Conservation (phyloP, 1,140 invertebrate species). For the Theocolax elegans region DNA sequence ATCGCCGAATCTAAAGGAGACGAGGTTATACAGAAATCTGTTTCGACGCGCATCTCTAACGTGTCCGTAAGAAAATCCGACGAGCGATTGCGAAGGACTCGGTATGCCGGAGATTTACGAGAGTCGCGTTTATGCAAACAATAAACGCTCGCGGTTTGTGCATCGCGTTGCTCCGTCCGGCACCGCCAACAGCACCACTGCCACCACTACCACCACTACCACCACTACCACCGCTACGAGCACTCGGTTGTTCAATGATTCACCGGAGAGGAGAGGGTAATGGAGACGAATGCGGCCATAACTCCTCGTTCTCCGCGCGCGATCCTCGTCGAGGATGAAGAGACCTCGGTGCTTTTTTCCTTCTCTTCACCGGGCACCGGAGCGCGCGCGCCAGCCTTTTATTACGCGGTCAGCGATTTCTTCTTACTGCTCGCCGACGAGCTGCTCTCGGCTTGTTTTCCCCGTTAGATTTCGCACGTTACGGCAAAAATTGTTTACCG, state of each 20-base stretch:
- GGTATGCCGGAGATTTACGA: conserved; percentile 60
- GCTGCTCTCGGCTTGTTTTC: background rate
- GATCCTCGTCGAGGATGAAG: conserved; percentile 25
- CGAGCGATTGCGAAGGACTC: too few relatives aligned
- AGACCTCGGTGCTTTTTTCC: conserved; percentile 33
- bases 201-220: background rate
- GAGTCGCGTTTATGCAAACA: conserved; percentile 61
- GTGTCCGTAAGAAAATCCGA: too few relatives aligned
- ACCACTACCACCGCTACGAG: background rate
- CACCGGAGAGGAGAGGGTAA: conserved; percentile 50
- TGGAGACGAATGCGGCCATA: conserved; percentile 62
- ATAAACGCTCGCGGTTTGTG: conserved; percentile 47
- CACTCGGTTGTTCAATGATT: conserved; percentile 55
- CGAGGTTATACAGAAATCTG: too few relatives aligned
- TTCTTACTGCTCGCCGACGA: conserved; percentile 1
- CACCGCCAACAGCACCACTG: too few relatives aligned
- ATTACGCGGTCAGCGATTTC: conserved; percentile 4
- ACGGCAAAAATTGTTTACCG: background rate
- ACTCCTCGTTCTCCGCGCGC: conserved; percentile 51
- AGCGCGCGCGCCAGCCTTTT: conserved; percentile 17
- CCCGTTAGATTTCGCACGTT: too few relatives aligned
- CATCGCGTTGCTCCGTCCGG: background rate
- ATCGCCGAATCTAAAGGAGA: too few relatives aligned
- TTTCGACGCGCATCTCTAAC: too few relatives aligned
- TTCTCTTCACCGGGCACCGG: background rate